phyloP scores from a whole-genome alignment of 2,888 invertebrate species.

The Lepetodrilus schrolli region DNA sequence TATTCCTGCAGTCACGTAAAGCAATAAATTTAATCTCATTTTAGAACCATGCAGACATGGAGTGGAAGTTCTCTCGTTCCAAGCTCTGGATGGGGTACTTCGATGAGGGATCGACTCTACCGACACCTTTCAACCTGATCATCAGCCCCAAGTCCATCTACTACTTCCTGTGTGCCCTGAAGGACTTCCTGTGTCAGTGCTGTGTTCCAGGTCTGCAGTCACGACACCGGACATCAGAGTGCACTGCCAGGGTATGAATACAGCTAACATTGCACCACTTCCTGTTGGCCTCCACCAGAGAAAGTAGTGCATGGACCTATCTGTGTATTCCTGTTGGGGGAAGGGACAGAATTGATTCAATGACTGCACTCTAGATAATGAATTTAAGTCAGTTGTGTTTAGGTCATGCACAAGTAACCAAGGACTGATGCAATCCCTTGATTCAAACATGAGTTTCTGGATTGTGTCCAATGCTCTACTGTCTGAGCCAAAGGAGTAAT shows the following conservation, averaged over 20 bases:
- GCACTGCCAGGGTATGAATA: constrained; percentile 58
- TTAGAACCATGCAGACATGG: constrained; percentile 79
- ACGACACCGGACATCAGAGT: constrained; percentile 52
- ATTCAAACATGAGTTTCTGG: too few species aligned
- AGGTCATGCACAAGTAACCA: too few species aligned
- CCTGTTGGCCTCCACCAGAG: neutral
- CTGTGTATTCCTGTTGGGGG: too few species aligned
- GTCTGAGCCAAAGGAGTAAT: too few species aligned
- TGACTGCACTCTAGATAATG: too few species aligned
- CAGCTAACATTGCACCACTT: neutral
- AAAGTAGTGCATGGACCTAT: neutral
- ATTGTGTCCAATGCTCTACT: too few species aligned
- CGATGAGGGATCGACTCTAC: constrained; percentile 78
- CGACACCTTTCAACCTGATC: constrained; percentile 79
- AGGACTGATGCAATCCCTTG: too few species aligned
- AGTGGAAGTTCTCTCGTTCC: constrained; percentile 79
- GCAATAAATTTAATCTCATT: too few species aligned
- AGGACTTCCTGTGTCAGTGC: constrained; percentile 47
- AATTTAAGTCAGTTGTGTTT: too few species aligned
- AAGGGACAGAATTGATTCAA: too few species aligned
- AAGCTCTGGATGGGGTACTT: constrained; percentile 80
- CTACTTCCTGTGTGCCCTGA: constrained; percentile 52
- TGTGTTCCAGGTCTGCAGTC: constrained; percentile 32
- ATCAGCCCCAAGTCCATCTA: constrained; percentile 77
- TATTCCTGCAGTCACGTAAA: too few species aligned